Conservation (phyloP, 2,888 invertebrate genomes). For the Diplolepis rosae region DNA sequence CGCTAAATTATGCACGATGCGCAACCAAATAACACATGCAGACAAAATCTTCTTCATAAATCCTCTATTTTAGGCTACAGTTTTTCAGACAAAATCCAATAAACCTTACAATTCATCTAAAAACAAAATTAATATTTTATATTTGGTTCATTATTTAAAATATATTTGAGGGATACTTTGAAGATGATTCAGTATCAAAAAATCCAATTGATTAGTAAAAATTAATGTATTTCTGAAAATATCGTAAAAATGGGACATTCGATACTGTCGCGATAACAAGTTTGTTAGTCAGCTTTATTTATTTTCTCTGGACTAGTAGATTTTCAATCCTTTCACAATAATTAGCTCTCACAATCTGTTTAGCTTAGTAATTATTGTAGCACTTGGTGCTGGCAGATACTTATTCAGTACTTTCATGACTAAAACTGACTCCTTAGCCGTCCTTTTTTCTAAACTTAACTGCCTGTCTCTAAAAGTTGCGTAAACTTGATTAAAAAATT, state of each 20-base stretch:
- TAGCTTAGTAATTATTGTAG: slow-evolving; percentile 54
- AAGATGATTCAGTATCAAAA: no score
- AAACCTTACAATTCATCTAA: background rate
- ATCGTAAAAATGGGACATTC: slow-evolving; percentile 35
- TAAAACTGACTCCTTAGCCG: slow-evolving; percentile 32
- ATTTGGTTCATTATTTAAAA: no score
- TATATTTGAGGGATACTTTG: no score
- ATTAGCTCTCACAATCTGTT: slow-evolving; percentile 53
- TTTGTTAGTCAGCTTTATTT: slow-evolving; percentile 40
- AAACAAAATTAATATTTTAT: background rate
- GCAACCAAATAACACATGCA: slow-evolving; percentile 9
- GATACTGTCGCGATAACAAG: slow-evolving; percentile 41
- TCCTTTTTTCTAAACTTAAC: slow-evolving; percentile 27
- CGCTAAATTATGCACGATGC: slow-evolving; percentile 22
- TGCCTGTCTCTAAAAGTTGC: slow-evolving; percentile 18
- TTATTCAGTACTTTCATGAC: slow-evolving; percentile 35
- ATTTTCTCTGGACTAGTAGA: slow-evolving; percentile 44
- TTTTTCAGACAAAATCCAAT: background rate
- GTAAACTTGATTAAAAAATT: slow-evolving; percentile 26
- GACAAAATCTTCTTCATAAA: background rate
- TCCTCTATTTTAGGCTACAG: background rate
- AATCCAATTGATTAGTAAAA: slow-evolving; percentile 15
- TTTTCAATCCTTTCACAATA: slow-evolving; percentile 57
- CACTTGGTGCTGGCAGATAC: slow-evolving; percentile 44
- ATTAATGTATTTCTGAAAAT: slow-evolving; percentile 31